Base-by-base conservation (phyloP, 2,797 vertebrate species). In the Galago senegalensis region DNA sequence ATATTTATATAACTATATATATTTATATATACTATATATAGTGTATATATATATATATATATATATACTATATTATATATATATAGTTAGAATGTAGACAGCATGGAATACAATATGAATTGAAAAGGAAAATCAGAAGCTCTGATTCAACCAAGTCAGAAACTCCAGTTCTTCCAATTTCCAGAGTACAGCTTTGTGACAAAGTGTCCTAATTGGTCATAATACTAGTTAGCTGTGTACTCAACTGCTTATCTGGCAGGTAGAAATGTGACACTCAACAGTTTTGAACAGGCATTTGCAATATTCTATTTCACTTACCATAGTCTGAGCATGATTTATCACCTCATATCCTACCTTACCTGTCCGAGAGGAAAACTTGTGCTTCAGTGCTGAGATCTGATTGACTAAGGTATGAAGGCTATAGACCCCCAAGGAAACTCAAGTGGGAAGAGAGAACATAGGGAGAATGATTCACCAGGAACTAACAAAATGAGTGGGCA, bases 121-220 rank as follows among this genome's bases (percentile, higher is more conserved):
- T n/a, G 9, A 79, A 83, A 88, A 88, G 14, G 16, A 84, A 87
- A 91, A 87, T 70, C n/a, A 77, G 70, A 91, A 88, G 0, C 29
- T 91, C 31, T 84, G 9, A 23, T 72, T 88, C 31, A 84, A 67
- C 6, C 11, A 79, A n/a, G 37, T 37, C 88, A 31, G 73, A 88
- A 88, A 72, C n/a, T 60, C 60, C 40, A 37, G 7, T 43, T 84
- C 17, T 21, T 25, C 20, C 4, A 46, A 65, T 91, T 91, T 94
- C 77, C 56, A 91, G 46, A 77, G 46, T 14, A n/a, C 29, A 70
- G 46, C 49, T 91, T 58, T 58, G 49, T 11, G 12, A 25, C 29
- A 29, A 77, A 60, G 10, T 65, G 1, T 2, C 25, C 58, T 84
- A 60, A 46, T 91, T 91, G 83, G 21, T 89, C 72, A 93, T 70